Evolutionary conservation across 2,797 vertebrate genomes (phyloP).

Genomic region (Neostethus bicornis): DNA sequence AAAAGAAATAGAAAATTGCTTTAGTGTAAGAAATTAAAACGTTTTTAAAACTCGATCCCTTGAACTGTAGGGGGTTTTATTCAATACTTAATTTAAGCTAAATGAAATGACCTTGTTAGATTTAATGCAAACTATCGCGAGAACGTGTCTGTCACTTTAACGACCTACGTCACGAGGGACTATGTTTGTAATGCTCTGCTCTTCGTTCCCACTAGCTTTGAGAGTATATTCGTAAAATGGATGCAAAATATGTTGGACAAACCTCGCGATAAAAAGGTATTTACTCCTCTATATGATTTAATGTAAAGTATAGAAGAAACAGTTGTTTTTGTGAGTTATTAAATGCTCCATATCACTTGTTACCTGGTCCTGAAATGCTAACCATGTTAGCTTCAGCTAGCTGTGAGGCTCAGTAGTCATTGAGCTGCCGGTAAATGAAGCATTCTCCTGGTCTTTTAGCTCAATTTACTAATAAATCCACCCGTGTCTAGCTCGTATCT

Average conservation of each 20-base stretch:
- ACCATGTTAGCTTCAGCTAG: constrained; percentile 36
- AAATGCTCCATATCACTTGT: constrained; percentile 13
- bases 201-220: constrained; percentile 3
- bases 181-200: constrained; percentile 52
- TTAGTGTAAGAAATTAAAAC: no score
- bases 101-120: no score
- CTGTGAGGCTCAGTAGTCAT: constrained; percentile 5
- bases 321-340: background rate
- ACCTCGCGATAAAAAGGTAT: constrained; percentile 57
- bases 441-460: no score
- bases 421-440: no score
- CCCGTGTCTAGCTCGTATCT: background rate
- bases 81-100: no score
- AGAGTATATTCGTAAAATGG: constrained; percentile 60
- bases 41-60: no score
- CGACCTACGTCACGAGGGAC: constrained; percentile 45
- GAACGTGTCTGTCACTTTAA: background rate
- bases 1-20: no score
- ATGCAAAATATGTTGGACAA: constrained; percentile 49
- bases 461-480: background rate
- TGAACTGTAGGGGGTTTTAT: no score
- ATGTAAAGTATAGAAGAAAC: accelerated
- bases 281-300: accelerated
- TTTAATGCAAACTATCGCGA: no score
- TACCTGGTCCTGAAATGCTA: constrained; percentile 24